Percentiles rank a stretch among this genome's conserved stretches.
Evolutionary conservation across 2,797 vertebrate species (phyloP).

Genomic region (Lophotriccus pileatus): DNA sequence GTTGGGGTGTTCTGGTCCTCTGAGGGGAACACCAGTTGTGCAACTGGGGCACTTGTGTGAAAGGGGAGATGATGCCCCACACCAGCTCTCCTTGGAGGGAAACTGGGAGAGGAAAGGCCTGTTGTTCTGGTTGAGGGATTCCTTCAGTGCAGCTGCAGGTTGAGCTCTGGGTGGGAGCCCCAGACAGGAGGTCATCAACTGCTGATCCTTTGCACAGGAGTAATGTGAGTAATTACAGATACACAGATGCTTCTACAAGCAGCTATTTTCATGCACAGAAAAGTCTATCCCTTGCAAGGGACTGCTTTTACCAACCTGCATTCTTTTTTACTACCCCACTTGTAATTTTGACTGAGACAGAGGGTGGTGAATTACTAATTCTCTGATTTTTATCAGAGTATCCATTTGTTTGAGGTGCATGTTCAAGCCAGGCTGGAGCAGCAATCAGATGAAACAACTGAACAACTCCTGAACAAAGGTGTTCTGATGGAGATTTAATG

Average conservation of each 20-base stretch:
- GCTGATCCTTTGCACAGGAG: not conserved
- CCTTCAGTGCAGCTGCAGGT: not conserved
- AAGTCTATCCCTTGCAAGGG: not conserved
- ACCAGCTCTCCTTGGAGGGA: not conserved
- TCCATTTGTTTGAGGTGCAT: not conserved
- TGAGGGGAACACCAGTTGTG: not conserved
- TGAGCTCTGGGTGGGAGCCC: not conserved
- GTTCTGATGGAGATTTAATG: not conserved
- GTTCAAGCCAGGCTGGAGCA: not conserved
- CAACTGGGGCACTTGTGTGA: not conserved
- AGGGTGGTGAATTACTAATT: not conserved
- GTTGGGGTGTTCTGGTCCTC: not conserved
- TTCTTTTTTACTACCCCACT: not conserved
- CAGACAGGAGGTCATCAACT: not conserved
- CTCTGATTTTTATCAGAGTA: not conserved
- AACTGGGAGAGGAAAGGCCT: not conserved
- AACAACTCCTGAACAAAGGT: not conserved
- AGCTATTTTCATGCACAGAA: not conserved
- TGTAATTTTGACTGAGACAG: not conserved
- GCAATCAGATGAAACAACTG: not conserved
- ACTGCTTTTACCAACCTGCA: not conserved
- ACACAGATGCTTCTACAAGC: not conserved
- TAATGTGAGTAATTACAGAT: not conserved
- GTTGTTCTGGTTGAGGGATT: not conserved
- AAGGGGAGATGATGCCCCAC: not conserved